Evolutionary conservation across 1,140 invertebrate genomes (phyloP).

Genomic region (Bilobella aurantiaca): DNA sequence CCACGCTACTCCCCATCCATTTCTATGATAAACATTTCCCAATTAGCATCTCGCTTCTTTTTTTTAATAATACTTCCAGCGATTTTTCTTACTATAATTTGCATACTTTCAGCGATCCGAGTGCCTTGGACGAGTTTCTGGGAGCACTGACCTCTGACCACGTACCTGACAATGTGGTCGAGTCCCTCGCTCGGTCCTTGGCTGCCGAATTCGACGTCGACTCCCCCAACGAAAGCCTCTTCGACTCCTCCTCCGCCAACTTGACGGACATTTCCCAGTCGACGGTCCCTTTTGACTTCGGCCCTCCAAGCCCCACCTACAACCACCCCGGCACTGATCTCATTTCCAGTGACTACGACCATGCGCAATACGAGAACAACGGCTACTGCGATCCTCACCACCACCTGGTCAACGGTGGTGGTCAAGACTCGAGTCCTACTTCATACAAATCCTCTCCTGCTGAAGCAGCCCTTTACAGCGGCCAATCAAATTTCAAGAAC

Average conservation of each 20-base stretch:
- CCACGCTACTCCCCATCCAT: too few species aligned
- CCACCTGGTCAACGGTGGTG: too few species aligned
- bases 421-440: too few species aligned
- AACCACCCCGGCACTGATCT: background rate
- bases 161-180: constrained; percentile 32
- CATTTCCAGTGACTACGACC: background rate
- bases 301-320: background rate
- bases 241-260: constrained; percentile 29
- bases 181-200: constrained; percentile 23
- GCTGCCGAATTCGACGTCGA: constrained; percentile 33
- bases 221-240: constrained; percentile 31
- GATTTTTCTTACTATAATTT: too few species aligned
- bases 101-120: constrained; percentile 32
- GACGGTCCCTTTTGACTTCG: constrained; percentile 33
- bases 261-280: constrained; percentile 34
- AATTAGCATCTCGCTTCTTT: background rate
- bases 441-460: too few species aligned
- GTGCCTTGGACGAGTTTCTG: constrained; percentile 34
- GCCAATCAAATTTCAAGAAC: background rate
- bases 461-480: too few species aligned
- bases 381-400: too few species aligned
- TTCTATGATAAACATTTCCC: too few species aligned
- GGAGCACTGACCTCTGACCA: constrained; percentile 26
- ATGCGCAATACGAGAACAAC: too few species aligned
- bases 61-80: background rate